Evolutionary conservation across 2,888 invertebrate genomes (phyloP), one percentile per base, ranked within the genome.

Genomic region (Cheilosia vulpina): DNA sequence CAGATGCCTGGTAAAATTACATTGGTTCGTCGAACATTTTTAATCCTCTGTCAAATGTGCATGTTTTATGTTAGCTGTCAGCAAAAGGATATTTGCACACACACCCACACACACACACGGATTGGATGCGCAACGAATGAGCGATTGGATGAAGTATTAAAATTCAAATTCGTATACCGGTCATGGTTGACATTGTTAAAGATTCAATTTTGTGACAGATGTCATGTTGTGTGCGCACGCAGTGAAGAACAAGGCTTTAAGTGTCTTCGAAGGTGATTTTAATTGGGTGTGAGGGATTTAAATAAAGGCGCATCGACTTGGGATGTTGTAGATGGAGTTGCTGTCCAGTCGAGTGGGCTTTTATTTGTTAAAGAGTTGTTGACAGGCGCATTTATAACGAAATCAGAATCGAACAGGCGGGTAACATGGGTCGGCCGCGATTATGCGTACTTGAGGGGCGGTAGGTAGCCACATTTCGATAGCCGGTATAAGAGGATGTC

Each of bases 221-320:
- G 65, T 79, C 73, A 58, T 45, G 65, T 17, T 43, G 31, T 50
- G 27, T 31, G 43, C 19, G 19, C 19, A 13, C 50, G 52, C 47
- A 43, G 53, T 27, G 17, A 5, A 27, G 55, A 41, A 66, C 41
- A 38, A 58, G 57, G 24, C 34, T 27, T 13, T 6, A 11, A 19
- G 34, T 72, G 65, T 24, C 27, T 55, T 34, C 27, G 53, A 43
- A 31, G 38, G 31, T 31, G 52, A 52, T 72, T 15, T 27, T 60
- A 79, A 79, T 79, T 73, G 73, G 47, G 66, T 60, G 73, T 73
- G 73, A 79, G 72, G 50, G 78, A 53, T 65, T 63, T 24, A 41
- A 27, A n/a, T 41, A 5, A 55, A 55, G 17, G 9, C 55, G 38
- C 3, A 38, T 3, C 4, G 38, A 11, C 38, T 38, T 38, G 13